Conservation (phyloP, 2,113 vertebrate species). For the Urocitellus parryii region DNA sequence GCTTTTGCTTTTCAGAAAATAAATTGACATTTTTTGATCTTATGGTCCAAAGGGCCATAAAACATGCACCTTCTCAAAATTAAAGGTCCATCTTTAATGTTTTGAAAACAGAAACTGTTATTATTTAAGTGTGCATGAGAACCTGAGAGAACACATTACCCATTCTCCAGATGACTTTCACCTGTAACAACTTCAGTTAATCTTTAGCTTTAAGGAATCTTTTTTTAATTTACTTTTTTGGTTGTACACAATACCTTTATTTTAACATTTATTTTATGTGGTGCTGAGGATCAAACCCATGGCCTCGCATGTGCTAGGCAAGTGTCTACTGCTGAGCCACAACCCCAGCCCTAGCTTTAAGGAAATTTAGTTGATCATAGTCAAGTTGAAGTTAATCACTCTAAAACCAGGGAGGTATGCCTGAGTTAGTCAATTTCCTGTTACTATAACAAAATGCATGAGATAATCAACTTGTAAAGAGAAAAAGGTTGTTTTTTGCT, state of each 20-base stretch:
- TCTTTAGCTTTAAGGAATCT: neutral
- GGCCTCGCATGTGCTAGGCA: too few species aligned
- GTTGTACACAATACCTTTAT: too few species aligned
- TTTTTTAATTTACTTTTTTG: too few species aligned
- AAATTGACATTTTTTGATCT: neutral
- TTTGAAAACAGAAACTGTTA: neutral
- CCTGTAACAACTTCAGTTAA: neutral
- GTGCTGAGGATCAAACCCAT: too few species aligned
- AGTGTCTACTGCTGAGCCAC: too few species aligned
- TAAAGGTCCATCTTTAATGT: neutral
- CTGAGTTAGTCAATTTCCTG: neutral
- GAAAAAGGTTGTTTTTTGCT: neutral
- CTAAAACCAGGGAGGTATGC: neutral
- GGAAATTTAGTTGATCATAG: neutral
- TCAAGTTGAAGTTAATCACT: neutral
- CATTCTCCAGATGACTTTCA: neutral
- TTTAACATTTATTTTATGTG: too few species aligned
- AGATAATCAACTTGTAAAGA: neutral
- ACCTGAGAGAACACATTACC: neutral
- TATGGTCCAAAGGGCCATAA: neutral
- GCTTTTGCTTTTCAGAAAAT: conserved; percentile 36
- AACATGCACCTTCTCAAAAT: neutral
- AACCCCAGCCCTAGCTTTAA: neutral
- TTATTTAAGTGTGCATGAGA: neutral
- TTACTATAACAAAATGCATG: neutral